Conservation (phyloP, 2,113 vertebrate genomes). For the Mesitornis unicolor region DNA sequence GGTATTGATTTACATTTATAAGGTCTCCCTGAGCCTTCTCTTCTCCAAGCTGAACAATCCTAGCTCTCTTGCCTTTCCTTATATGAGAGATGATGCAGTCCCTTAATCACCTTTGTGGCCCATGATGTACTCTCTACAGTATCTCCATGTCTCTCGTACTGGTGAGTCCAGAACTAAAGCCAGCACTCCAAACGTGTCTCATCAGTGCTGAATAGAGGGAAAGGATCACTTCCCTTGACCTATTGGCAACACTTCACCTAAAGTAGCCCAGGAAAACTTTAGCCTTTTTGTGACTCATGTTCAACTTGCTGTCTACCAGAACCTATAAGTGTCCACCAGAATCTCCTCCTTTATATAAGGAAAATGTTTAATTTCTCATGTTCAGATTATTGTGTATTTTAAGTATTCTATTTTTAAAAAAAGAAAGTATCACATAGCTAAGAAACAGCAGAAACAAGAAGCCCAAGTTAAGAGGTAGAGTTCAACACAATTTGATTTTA, state of each 20-base stretch:
- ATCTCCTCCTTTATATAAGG: background rate
- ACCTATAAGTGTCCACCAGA: background rate
- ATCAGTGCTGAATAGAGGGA: too few relatives aligned
- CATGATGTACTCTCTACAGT: background rate
- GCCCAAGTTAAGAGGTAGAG: background rate
- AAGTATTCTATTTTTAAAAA: background rate
- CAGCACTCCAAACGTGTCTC: background rate
- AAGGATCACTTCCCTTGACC: too few relatives aligned
- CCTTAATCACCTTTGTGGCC: background rate
- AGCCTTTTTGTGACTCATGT: too few relatives aligned
- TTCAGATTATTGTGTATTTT: background rate
- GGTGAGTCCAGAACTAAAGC: background rate
- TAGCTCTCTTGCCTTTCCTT: too few relatives aligned
- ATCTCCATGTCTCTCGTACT: fast-evolving
- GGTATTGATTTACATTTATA: too few relatives aligned
- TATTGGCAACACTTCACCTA: too few relatives aligned
- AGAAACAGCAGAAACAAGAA: background rate
- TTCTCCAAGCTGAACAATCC: too few relatives aligned
- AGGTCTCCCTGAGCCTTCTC: too few relatives aligned
- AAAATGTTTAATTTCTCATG: background rate
- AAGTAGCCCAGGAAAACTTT: too few relatives aligned
- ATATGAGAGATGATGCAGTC: too few relatives aligned
- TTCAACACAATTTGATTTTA: background rate
- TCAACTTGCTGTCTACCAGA: too few relatives aligned
- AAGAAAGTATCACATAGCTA: background rate